A percentile compares a stretch with the other conserved stretches of the same genome.
These are phyloP conservation scores for Megalops atlanticus DNA, from an alignment of 2,113 vertebrate genomes.

Conservation along the genomic window DNA sequence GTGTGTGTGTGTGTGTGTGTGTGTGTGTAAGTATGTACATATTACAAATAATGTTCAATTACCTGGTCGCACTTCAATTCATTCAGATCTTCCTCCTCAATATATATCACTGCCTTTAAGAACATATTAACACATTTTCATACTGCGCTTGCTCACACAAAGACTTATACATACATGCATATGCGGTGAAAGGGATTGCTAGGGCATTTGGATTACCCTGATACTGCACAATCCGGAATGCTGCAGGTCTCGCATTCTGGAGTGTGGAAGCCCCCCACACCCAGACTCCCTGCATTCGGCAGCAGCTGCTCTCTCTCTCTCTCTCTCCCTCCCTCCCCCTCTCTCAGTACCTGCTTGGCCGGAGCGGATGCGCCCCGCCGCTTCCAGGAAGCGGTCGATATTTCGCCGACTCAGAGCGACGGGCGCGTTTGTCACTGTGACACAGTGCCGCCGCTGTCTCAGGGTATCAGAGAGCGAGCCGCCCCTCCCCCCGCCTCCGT, in stretches of 20 bases:
- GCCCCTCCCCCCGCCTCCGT: background rate
- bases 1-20: too few relatives aligned
- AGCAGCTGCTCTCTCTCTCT: background rate
- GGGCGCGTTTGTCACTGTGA: constrained; percentile 2
- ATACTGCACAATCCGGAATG: background rate
- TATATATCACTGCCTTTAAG: too few relatives aligned
- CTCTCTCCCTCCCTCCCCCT: too few relatives aligned
- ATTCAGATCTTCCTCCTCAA: too few relatives aligned
- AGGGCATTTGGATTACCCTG: background rate
- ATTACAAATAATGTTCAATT: too few relatives aligned
- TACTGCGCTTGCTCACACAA: background rate
- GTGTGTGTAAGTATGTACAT: background rate
- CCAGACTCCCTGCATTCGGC: background rate
- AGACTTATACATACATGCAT: background rate
- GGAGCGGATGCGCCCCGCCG: background rate
- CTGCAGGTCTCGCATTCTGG: background rate
- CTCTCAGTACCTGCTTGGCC: constrained; percentile 9
- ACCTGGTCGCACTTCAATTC: too few relatives aligned
- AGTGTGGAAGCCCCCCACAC: background rate
- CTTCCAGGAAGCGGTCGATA: constrained; percentile 9
- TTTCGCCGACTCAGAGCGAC: constrained; percentile 15
- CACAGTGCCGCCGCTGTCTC: background rate
- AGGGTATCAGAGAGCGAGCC: background rate
- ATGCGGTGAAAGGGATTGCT: too few relatives aligned
- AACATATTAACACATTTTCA: too few relatives aligned